These are phyloP conservation scores for Telmatochromis sp. DNA, from an alignment of 2,113 vertebrate genomes.

Conservation along the genomic window DNA sequence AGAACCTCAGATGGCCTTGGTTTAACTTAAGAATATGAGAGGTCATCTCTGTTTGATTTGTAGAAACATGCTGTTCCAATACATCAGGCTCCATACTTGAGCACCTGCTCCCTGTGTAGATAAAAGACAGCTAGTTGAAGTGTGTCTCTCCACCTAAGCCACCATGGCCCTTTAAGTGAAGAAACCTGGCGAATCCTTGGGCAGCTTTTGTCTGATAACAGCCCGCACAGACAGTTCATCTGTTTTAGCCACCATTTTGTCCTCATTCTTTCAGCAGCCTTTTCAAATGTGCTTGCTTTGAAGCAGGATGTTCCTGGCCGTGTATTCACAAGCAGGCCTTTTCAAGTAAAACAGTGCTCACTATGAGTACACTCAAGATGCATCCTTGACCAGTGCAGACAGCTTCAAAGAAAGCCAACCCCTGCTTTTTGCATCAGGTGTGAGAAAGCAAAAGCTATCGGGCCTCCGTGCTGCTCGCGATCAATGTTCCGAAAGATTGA, in stretches of 20 bases:
- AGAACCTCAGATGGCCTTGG: not conserved
- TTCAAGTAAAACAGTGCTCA: not conserved
- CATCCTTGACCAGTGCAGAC: not conserved
- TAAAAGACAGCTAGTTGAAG: not conserved
- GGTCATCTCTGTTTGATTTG: not conserved
- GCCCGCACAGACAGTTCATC: not conserved
- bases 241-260: not conserved
- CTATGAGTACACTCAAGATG: not conserved
- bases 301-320: not conserved
- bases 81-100: not conserved
- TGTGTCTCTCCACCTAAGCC: not conserved
- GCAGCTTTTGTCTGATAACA: not conserved
- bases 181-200: not conserved
- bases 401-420: not conserved
- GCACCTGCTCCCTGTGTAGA: not conserved
- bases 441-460: not conserved
- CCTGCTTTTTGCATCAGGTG: constrained; percentile 14
- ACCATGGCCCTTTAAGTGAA: not conserved
- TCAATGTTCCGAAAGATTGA: constrained; percentile 7
- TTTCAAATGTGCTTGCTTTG: constrained; percentile 1
- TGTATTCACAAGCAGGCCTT: not conserved
- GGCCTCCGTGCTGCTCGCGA: not conserved
- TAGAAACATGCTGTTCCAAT: not conserved
- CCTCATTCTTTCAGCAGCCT: constrained; percentile 28
- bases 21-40: not conserved